phyloP scores from a whole-genome alignment of 2,113 vertebrate species.

The Columba livia region DNA sequence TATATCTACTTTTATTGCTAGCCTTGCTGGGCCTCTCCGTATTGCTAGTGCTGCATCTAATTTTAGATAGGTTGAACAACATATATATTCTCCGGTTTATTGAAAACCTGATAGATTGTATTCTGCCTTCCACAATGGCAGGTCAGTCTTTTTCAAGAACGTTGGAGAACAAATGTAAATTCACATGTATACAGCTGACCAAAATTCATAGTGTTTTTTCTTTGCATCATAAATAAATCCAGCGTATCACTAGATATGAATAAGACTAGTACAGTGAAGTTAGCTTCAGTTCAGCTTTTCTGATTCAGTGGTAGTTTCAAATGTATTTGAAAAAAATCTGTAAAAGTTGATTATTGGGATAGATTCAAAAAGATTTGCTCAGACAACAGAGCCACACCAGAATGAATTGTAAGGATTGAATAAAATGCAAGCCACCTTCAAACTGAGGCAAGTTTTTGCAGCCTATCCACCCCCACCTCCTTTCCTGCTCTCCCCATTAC shows the following conservation, averaged over 20 bases:
- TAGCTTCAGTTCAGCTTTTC: constrained; percentile 57
- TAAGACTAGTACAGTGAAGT: constrained; percentile 37
- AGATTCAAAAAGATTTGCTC: constrained; percentile 66
- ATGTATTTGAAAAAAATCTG: constrained; percentile 58
- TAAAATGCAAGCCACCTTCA: constrained; percentile 57
- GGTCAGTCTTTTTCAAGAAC: constrained; percentile 64
- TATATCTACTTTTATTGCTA: constrained; percentile 85
- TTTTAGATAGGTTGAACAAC: constrained; percentile 79
- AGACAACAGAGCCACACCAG: constrained; percentile 52
- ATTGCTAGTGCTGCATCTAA: constrained; percentile 80
- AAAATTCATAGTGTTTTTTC: constrained; percentile 71
- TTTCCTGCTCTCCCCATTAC: constrained; percentile 14
- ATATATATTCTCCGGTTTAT: constrained; percentile 81
- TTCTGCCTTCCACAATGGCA: constrained; percentile 65
- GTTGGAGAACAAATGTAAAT: constrained; percentile 77
- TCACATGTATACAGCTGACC: constrained; percentile 57
- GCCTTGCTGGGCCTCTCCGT: constrained; percentile 75
- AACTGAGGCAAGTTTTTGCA: background rate
- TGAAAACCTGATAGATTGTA: constrained; percentile 80
- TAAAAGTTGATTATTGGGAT: constrained; percentile 70
- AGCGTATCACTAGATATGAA: constrained; percentile 65
- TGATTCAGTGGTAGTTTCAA: constrained; percentile 65
- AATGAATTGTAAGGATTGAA: constrained; percentile 55
- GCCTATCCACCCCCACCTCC: background rate
- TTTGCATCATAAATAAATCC: constrained; percentile 71